Percentiles rank a stretch among this genome's conserved stretches.
Evolutionary conservation across 2,113 vertebrate species (phyloP).

Genomic region (Myocastor coypus): DNA sequence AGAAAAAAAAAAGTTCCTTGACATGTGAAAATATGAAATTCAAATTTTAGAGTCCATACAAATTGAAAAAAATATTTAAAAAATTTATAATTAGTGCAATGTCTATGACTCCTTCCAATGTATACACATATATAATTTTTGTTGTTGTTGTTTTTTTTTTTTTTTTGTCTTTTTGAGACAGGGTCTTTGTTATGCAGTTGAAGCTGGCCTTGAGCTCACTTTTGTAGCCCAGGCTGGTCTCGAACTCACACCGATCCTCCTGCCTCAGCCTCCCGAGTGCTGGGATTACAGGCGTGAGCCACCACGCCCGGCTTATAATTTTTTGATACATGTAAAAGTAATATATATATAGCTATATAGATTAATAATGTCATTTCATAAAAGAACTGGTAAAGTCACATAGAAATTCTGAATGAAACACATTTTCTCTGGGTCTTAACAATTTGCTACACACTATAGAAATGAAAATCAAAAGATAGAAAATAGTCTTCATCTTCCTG

Average conservation of each 20-base stretch:
- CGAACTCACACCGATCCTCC: too few species aligned
- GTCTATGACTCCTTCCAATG: neutral
- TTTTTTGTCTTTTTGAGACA: too few species aligned
- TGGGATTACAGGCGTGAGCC: too few species aligned
- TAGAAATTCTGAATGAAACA: slow-evolving; percentile 10
- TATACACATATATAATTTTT: neutral
- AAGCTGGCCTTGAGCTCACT: too few species aligned
- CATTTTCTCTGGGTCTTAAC: neutral
- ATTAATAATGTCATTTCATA: slow-evolving; percentile 21
- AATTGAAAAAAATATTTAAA: neutral
- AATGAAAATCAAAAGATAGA: slow-evolving; percentile 1
- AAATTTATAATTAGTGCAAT: neutral
- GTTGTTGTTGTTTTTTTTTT: too few species aligned
- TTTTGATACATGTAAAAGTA: neutral
- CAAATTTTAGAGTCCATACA: slow-evolving; percentile 28
- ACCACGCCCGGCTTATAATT: too few species aligned
- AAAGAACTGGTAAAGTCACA: slow-evolving; percentile 43
- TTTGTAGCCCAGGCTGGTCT: too few species aligned
- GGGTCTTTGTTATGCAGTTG: too few species aligned
- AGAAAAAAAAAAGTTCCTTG: neutral
- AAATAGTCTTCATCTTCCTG: neutral
- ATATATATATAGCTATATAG: neutral
- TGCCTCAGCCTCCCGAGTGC: too few species aligned
- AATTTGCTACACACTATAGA: neutral
- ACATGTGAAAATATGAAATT: slow-evolving; percentile 22